Percentiles rank a stretch among this genome's conserved stretches.
phyloP scores from a whole-genome alignment of 2,888 invertebrate species.

The Acholoe squamosa region DNA sequence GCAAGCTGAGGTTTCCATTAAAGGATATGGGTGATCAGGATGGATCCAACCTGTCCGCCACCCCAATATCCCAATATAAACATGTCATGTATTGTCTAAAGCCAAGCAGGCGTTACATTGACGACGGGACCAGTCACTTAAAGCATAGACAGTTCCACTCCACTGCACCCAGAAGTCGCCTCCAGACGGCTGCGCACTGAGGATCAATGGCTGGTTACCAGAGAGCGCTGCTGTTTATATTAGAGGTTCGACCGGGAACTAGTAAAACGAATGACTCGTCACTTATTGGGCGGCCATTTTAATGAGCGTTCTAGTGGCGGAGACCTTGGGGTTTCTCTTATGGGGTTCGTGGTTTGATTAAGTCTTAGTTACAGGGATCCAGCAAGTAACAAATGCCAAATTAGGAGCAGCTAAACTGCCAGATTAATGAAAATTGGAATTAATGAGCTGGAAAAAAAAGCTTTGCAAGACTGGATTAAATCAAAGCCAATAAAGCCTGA shows the following conservation, averaged over 20 bases:
- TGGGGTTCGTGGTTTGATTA: too few relatives aligned
- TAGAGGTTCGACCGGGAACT: background rate
- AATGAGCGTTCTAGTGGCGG: background rate
- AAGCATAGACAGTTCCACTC: constrained; percentile 6
- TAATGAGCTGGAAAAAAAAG: too few relatives aligned
- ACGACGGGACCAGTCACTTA: background rate
- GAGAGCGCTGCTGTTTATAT: background rate
- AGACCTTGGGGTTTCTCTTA: background rate
- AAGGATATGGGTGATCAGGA: too few relatives aligned
- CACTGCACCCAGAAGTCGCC: background rate
- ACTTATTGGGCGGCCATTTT: background rate
- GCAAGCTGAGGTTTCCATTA: too few relatives aligned
- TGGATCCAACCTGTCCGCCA: too few relatives aligned
- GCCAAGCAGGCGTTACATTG: background rate
- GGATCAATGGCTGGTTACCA: constrained; percentile 22
- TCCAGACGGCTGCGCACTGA: background rate
- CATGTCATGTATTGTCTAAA: background rate
- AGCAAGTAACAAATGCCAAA: too few relatives aligned
- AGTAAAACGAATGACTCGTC: background rate
- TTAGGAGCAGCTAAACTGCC: too few relatives aligned
- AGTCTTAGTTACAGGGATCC: too few relatives aligned
- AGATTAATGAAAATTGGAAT: too few relatives aligned
- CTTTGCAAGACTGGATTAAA: too few relatives aligned
- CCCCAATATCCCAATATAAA: background rate
- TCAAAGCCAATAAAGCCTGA: too few relatives aligned